A percentile compares a stretch with the other conserved stretches of the same genome.
These are phyloP conservation scores for Dendronephthya gigantea DNA, from an alignment of 64 coral and sea anemone species.

Conservation along the genomic window DNA sequence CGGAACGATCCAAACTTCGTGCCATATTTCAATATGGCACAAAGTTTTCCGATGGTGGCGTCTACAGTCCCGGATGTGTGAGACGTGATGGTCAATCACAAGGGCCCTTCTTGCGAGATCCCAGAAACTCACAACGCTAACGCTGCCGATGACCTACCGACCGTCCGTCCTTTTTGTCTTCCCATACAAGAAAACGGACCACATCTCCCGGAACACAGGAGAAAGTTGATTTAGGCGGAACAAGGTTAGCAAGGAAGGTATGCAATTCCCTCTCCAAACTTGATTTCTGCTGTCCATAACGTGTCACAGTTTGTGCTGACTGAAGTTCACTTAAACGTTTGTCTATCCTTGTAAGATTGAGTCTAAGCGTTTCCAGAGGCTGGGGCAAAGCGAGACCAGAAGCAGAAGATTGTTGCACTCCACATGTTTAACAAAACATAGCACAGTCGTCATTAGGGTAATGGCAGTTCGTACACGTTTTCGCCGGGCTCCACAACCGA, in stretches of 20 bases:
- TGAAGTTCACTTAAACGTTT: not conserved
- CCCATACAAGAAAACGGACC: constrained; percentile 24
- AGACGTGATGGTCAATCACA: constrained; percentile 16
- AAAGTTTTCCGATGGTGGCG: constrained; percentile 24
- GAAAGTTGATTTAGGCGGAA: not conserved
- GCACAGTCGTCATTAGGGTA: too few relatives aligned
- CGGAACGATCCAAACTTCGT: not conserved
- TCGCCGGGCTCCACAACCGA: too few relatives aligned
- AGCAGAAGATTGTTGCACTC: not conserved
- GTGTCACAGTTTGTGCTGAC: not conserved
- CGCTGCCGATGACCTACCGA: too few relatives aligned
- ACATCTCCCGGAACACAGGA: not conserved
- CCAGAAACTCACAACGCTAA: not conserved
- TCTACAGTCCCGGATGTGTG: constrained; percentile 18
- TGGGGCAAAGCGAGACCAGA: not conserved
- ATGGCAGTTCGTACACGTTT: too few relatives aligned
- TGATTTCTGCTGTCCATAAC: not conserved
- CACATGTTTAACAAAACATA: constrained; percentile 9
- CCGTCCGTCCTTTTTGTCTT: constrained; percentile 21
- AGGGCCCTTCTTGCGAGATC: not conserved
- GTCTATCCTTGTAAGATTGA: not conserved
- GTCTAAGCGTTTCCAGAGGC: not conserved
- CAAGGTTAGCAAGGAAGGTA: not conserved
- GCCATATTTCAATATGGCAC: constrained; percentile 38
- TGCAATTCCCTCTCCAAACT: not conserved